Evolutionary conservation across 2,888 invertebrate genomes (phyloP).

Genomic region (Cosmorhoe ocellata): DNA sequence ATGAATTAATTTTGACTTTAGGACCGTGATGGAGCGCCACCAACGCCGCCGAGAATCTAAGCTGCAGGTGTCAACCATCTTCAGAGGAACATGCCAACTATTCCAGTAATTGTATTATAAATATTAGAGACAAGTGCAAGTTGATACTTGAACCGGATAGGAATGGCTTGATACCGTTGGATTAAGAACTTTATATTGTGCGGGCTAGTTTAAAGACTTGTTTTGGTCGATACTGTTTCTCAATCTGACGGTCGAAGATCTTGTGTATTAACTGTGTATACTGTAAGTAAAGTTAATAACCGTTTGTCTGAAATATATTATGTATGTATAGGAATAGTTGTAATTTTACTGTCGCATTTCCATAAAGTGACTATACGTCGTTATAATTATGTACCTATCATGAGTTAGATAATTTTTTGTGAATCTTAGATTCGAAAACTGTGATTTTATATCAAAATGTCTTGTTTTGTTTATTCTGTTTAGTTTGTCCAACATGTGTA

Average conservation of each 20-base stretch:
- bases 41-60: slow-evolving; percentile 75
- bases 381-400: slow-evolving; percentile 5
- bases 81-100: slow-evolving; percentile 44
- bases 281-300: slow-evolving; percentile 22
- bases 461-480: slow-evolving; percentile 2
- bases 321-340: slow-evolving; percentile 28
- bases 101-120: slow-evolving; percentile 61
- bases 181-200: too few species aligned
- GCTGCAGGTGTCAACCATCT: slow-evolving; percentile 22
- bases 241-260: slow-evolving; percentile 17
- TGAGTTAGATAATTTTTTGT: slow-evolving; percentile 26
- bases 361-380: slow-evolving; percentile 1
- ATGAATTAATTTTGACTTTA: slow-evolving; percentile 33
- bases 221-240: not conserved
- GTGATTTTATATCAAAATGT: slow-evolving; percentile 30
- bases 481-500: slow-evolving; percentile 16
- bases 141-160: slow-evolving; percentile 8
- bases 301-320: slow-evolving; percentile 17
- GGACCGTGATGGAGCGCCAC: slow-evolving; percentile 76
- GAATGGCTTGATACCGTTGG: not conserved
- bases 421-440: slow-evolving; percentile 38
- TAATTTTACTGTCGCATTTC: slow-evolving; percentile 7
- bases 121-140: slow-evolving; percentile 27
- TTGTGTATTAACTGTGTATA: slow-evolving; percentile 22
- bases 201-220: not conserved